Conservation (phyloP, 2,113 vertebrate species). For the Protomyctophum bolini region DNA sequence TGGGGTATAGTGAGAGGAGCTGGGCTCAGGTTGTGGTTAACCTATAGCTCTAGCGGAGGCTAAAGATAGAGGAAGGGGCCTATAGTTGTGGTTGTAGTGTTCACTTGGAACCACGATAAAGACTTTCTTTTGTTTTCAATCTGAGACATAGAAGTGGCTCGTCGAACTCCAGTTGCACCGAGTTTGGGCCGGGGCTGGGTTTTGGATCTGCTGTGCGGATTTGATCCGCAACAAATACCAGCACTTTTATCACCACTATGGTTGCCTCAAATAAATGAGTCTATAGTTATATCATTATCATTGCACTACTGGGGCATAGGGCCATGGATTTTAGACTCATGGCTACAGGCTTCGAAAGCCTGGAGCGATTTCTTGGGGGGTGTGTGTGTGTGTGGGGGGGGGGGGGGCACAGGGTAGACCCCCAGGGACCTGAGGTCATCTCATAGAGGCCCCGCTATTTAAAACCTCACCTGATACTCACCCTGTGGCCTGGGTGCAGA, state of each 20-base stretch:
- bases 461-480: conserved; percentile 81
- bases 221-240: too few relatives aligned
- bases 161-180: not conserved
- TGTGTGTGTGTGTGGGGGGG: conserved; percentile 60
- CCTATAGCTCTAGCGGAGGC: conserved; percentile 14
- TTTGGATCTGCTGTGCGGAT: too few relatives aligned
- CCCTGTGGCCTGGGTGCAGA: conserved; percentile 76
- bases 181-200: not conserved
- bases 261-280: not conserved
- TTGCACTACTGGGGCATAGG: conserved; percentile 10
- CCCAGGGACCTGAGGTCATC: conserved; percentile 74
- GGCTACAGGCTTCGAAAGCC: conserved; percentile 48
- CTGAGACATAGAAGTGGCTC: conserved; percentile 2
- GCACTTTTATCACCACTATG: too few relatives aligned
- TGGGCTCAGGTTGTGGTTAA: conserved; percentile 22
- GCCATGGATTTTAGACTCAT: conserved; percentile 41
- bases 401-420: conserved; percentile 66
- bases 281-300: conserved; percentile 39
- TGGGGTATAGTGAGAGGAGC: not conserved
- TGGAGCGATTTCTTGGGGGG: conserved; percentile 42
- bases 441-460: conserved; percentile 71
- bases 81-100: not conserved
- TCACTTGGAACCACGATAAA: not conserved
- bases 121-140: conserved; percentile 29
- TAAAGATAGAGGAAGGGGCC: not conserved